Base-by-base conservation (phyloP, 2,113 vertebrate species). In the Ameiurus melas region DNA sequence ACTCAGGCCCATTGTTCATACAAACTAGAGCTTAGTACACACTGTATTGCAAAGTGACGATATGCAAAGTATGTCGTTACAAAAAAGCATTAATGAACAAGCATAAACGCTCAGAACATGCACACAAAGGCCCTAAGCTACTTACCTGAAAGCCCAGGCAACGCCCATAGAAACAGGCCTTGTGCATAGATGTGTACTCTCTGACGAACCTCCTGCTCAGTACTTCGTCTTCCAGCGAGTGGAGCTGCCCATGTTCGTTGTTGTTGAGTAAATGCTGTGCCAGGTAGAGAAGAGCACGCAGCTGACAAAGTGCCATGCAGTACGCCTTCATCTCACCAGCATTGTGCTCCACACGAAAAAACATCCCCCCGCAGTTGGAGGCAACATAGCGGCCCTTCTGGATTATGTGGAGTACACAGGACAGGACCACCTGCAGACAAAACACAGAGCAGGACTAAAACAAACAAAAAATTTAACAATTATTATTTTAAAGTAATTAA, bases 121-220 rank as follows among this genome's bases (percentile, higher is more conserved):
- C 33, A 57, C 8, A 13, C 17, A 81, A 7, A 12, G 14, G 9
- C 3, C 7, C n/a, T 12, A 81, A 58, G 27, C 55, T 36, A 17
- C 92, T 85, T 81, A 98, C 97, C 97, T 98, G 97, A 87, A 98
- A 98, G 89, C 97, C 97, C 78, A 98, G 94, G 78, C 97, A 98
- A 90, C 97, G 96, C 1, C 97, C 97, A 0, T 98, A 98, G 94
- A 98, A 98, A 89, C 97, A 98, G 84, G 96, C 97, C 89, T 98
- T 98, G 93, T 97, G 96, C 95, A 98, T 96, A 3, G 96, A 97
- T 91, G 95, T 92, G 90, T 97, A 98, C 91, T 98, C 97, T 20
- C 87, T 93, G 85, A 98, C 95, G 64, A 98, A 96, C 60, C 92
- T 94, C 7, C 91, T 87, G 2, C 93, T 96, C 88, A 97, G 90